Conservation (phyloP, 2,888 invertebrate genomes). For the Synergus laeviventris region DNA sequence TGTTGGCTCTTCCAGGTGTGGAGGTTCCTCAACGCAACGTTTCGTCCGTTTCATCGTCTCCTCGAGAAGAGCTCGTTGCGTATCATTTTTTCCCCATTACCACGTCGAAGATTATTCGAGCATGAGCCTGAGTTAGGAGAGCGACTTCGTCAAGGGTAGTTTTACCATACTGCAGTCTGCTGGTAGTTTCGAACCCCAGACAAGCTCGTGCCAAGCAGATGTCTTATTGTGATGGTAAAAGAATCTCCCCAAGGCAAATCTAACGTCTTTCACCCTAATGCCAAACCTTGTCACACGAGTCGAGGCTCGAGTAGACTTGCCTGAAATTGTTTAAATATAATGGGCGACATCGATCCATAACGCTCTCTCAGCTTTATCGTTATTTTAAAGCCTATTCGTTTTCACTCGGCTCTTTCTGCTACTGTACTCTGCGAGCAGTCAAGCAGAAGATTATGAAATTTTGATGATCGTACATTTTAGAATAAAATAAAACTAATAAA, state of each 20-base stretch:
- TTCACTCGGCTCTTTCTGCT: background rate
- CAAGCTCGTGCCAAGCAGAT: slow-evolving; percentile 72
- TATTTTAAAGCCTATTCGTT: background rate
- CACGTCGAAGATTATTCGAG: slow-evolving; percentile 12
- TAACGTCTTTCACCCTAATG: slow-evolving; percentile 39
- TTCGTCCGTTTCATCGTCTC: background rate
- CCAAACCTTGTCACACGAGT: background rate
- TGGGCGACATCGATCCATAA: slow-evolving; percentile 23
- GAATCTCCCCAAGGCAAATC: slow-evolving; percentile 41
- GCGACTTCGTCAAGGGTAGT: slow-evolving; percentile 25
- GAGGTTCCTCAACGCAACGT: background rate
- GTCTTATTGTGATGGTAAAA: slow-evolving; percentile 74
- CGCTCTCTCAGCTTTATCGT: background rate
- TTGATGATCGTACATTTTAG: background rate
- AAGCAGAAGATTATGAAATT: background rate
- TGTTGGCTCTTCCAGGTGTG: slow-evolving; percentile 20
- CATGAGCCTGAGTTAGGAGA: background rate
- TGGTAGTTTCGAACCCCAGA: background rate
- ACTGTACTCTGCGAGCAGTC: background rate
- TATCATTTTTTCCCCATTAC: slow-evolving; percentile 29
- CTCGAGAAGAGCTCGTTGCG: slow-evolving; percentile 2
- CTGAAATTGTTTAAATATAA: slow-evolving; percentile 5
- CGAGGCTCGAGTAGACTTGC: slow-evolving; percentile 3
- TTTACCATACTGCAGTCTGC: background rate
- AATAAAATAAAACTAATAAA: background rate